Evolutionary conservation across 2,113 vertebrate species (phyloP).

Genomic region (Alexandromys fortis): DNA sequence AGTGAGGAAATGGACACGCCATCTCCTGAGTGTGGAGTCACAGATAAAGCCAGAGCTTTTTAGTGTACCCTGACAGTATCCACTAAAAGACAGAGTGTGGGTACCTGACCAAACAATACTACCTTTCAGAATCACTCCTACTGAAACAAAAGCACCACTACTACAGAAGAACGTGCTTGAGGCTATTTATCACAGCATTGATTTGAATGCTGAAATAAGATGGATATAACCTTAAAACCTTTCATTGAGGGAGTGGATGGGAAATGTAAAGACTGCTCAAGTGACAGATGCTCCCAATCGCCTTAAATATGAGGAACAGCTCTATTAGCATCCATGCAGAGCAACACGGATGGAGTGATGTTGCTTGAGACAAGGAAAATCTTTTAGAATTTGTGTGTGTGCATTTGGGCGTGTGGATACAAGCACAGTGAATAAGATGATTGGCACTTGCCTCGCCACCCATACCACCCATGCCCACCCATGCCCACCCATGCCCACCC

Average conservation of each 20-base stretch:
- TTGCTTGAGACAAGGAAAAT: neutral
- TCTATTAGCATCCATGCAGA: neutral
- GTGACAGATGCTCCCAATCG: neutral
- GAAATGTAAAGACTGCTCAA: neutral
- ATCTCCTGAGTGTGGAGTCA: neutral
- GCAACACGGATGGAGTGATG: neutral
- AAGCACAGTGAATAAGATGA: neutral
- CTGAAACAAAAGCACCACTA: neutral
- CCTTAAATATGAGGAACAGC: neutral
- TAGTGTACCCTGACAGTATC: neutral
- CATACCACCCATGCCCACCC: neutral
- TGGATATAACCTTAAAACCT: neutral
- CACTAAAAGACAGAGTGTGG: neutral
- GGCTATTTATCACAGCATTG: slow-evolving; percentile 25
- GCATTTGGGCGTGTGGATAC: neutral
- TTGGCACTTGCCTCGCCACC: neutral
- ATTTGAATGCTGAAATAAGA: slow-evolving; percentile 39
- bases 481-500: neutral
- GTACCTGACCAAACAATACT: neutral
- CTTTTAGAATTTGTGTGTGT: neutral
- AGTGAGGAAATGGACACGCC: neutral
- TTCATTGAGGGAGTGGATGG: neutral
- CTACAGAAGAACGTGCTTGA: neutral
- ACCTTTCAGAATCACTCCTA: slow-evolving; percentile 11
- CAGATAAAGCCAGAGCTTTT: neutral